phyloP scores from a whole-genome alignment of 2,888 invertebrate genomes.

The Drosophila ezoana region DNA sequence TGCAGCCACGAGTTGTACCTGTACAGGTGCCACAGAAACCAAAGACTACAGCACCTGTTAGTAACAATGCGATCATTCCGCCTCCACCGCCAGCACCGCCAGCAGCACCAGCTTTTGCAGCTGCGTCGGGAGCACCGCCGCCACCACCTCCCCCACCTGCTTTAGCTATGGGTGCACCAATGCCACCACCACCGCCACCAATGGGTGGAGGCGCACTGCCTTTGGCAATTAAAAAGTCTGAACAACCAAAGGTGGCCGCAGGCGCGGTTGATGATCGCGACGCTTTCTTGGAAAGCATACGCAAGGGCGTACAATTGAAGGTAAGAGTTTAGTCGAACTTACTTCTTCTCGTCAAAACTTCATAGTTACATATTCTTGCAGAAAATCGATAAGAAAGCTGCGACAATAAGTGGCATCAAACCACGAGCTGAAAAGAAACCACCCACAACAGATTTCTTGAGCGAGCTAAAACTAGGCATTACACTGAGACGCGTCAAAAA shows the following conservation, averaged over 20 bases:
- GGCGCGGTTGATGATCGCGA: conserved; percentile 55
- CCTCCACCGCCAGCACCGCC: conserved; percentile 30
- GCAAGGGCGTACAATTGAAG: conserved; percentile 75
- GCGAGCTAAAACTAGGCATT: conserved; percentile 75
- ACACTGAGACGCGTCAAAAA: conserved; percentile 69
- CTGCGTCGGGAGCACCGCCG: neutral
- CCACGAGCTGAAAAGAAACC: conserved; percentile 72
- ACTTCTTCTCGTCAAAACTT: neutral
- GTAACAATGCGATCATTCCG: conserved; percentile 4
- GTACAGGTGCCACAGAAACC: conserved; percentile 16
- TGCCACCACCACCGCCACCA: conserved; percentile 52
- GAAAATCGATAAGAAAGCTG: conserved; percentile 78
- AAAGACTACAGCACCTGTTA: conserved; percentile 9
- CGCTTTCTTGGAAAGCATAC: conserved; percentile 77
- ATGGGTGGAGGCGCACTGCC: conserved; percentile 16
- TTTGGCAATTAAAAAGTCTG: conserved; percentile 34
- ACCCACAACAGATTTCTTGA: conserved; percentile 67
- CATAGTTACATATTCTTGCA: conserved; percentile 32
- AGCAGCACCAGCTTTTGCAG: conserved; percentile 19
- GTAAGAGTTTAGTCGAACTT: conserved; percentile 33
- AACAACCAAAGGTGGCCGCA: conserved; percentile 28
- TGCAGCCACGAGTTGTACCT: conserved; percentile 16
- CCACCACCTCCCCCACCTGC: conserved; percentile 50
- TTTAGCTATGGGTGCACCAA: conserved; percentile 35
- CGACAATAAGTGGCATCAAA: conserved; percentile 75